Evolutionary conservation across 2,888 invertebrate genomes (phyloP).

Genomic region (Clanis bilineata): DNA sequence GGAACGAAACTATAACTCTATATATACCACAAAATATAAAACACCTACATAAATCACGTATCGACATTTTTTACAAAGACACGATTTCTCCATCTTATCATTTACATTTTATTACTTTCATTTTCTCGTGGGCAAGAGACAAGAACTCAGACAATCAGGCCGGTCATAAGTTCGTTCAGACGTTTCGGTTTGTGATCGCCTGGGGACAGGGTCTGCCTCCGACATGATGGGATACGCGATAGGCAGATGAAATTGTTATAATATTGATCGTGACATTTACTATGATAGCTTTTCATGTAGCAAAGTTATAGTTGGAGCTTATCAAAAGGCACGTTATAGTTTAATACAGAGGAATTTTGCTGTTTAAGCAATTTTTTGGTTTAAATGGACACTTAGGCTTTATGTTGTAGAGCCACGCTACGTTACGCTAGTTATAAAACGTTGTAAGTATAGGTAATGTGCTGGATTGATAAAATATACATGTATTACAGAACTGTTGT

Average conservation of each 20-base stretch:
- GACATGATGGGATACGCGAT: neutral
- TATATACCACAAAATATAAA: neutral
- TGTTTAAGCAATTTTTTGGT: too few species aligned
- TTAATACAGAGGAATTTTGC: too few species aligned
- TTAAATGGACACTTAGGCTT: too few species aligned
- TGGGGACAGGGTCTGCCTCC: neutral
- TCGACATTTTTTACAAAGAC: neutral
- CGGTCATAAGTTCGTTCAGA: neutral
- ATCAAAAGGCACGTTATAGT: too few species aligned
- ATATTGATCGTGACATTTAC: conserved; percentile 5
- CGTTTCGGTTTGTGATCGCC: neutral
- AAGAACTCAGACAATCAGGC: neutral
- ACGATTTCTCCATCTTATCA: neutral
- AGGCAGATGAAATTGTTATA: conserved; percentile 7
- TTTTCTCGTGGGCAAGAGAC: neutral
- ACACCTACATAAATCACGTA: neutral
- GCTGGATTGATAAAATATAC: too few species aligned
- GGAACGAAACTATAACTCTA: too few species aligned
- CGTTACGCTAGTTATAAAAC: too few species aligned
- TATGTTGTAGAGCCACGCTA: too few species aligned
- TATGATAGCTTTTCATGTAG: conserved; percentile 1
- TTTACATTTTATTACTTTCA: neutral
- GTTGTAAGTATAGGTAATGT: too few species aligned
- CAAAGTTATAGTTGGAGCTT: too few species aligned
- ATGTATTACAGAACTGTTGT: too few species aligned